phyloP scores from a whole-genome alignment of 1,140 invertebrate species.

The Diploscapter pachys region DNA sequence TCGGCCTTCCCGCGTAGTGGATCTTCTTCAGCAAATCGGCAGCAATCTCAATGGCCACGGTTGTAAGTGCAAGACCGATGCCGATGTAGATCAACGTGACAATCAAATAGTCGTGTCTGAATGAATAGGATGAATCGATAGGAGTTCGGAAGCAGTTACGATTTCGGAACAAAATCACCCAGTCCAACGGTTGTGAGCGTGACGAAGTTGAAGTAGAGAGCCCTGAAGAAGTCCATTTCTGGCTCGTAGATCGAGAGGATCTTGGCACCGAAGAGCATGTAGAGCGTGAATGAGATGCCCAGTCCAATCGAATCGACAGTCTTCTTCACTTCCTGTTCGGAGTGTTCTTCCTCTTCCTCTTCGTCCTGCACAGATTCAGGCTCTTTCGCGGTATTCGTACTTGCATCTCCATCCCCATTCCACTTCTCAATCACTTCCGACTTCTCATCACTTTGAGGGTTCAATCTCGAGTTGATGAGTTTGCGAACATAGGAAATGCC shows the following conservation, averaged over 20 bases:
- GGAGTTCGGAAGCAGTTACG: conserved; percentile 22
- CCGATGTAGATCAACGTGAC: conserved; percentile 49
- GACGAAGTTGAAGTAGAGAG: conserved; percentile 55
- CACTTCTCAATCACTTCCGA: not conserved
- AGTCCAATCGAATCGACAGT: conserved; percentile 7
- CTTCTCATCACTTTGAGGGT: too few species aligned
- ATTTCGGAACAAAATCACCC: conserved; percentile 50
- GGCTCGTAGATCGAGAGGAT: conserved; percentile 46
- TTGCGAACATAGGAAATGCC: not conserved
- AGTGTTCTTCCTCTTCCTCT: not conserved
- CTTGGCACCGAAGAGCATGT: conserved; percentile 14
- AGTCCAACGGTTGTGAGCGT: conserved; percentile 53
- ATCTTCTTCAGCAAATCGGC: conserved; percentile 48
- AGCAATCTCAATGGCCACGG: conserved; percentile 54
- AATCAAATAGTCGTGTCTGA: conserved; percentile 43
- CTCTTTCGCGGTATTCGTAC: not conserved
- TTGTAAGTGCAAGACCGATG: conserved; percentile 50
- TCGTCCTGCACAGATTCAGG: not conserved
- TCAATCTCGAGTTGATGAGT: not conserved
- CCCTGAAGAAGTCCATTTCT: conserved; percentile 54
- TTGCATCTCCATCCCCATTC: not conserved
- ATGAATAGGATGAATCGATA: not conserved
- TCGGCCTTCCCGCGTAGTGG: conserved; percentile 51
- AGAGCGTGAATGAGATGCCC: not conserved
- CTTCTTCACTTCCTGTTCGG: not conserved